Base-by-base conservation (phyloP, 2,797 vertebrate species). In the Lagodon rhomboides region DNA sequence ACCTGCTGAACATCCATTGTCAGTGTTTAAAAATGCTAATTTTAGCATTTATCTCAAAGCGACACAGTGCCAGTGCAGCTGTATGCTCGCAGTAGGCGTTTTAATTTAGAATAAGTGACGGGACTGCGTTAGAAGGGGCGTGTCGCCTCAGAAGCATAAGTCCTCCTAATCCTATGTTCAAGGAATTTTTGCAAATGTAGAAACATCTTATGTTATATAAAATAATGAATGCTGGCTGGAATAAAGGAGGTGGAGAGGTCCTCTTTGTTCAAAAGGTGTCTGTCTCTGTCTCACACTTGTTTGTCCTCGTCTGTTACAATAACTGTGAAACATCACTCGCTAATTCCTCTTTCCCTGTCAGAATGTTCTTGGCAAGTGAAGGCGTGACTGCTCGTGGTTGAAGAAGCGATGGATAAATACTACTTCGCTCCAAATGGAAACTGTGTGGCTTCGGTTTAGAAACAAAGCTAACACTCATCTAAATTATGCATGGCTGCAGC, bases 401-500 rank as follows among this genome's bases (percentile, higher is more conserved):
- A 62, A 76, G 69, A 18, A 38, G 63, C 70, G 58, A 79, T 58
- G 63, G 68, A 84, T 83, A 61, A 80, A 61, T 54, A 55, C 30
- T 16, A n/a, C 62, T 78, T 75, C 41, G 64, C 53, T 58, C n/a
- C 22, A 47, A 80, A 71, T 34, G 43, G 58, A 70, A 82, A 77
- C 30, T n/a, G 54, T 44, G 44, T 38, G 44, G 34, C 78, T 53
- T 59, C n/a, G 13, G 61, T 41, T 5, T 11, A 25, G 20, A 76
- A 65, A 77, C 66, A 82, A 65, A 76, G 63, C 69, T 34, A 80
- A 68, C 20, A 6, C 62, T 66, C 18, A 15, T 80, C 44, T 82
- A n/a, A 81, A 87, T 85, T 74, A 85, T 85, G 75, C 75, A 87
- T 79, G 76, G 27, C 7, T 82, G 68, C 53, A 15, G 78, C 56